Base-by-base conservation (phyloP, 2,888 invertebrate genomes). In the Chloromyia formosa region DNA sequence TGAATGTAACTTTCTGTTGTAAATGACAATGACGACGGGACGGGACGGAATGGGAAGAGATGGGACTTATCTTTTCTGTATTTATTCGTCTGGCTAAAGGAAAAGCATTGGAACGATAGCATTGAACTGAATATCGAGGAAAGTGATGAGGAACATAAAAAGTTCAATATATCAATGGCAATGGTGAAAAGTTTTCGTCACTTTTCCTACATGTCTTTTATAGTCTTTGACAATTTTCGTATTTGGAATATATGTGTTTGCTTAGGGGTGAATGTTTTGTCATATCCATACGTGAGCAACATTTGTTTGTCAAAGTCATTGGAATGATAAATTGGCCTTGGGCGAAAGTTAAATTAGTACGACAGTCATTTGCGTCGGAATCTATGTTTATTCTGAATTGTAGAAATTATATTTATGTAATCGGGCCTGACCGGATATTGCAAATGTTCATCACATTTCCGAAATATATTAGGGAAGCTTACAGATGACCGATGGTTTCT, bases 151-250 rank as follows among this genome's bases (percentile, higher is more conserved):
- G 3, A 35, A 7, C 9, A 61, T n/a, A 61, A 27, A 61, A 61
- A 61, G 14, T 61, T 61, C 61, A 61, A 61, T 61, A 61, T 61
- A 18, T 61, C 61, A 35, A 61, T 61, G 35, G 61, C 61, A 35
- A 61, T 61, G 35, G 61, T 23, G 16, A 23, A 61, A 35, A 27
- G 27, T 61, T 61, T 35, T 23, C n/a, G 12, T 14, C 61, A 27
- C 14, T 61, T 23, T 61, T 1, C 61, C 35, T 61, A 27, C 61
- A 61, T 14, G 61, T 61, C 20, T 2, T 27, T 61, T 27, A 61
- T 61, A 35, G 35, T n/a, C 2, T 10, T 27, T 27, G n/a, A 61
- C 35, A 35, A 27, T 61, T n/a, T 54, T 54, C 42, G 42, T 42
- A 42, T 42, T 42, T 42, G 5, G 5, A 5, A 12, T 5, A 9